Conservation (phyloP, 1,140 invertebrate species). For the Belonocnema kinseyi region DNA sequence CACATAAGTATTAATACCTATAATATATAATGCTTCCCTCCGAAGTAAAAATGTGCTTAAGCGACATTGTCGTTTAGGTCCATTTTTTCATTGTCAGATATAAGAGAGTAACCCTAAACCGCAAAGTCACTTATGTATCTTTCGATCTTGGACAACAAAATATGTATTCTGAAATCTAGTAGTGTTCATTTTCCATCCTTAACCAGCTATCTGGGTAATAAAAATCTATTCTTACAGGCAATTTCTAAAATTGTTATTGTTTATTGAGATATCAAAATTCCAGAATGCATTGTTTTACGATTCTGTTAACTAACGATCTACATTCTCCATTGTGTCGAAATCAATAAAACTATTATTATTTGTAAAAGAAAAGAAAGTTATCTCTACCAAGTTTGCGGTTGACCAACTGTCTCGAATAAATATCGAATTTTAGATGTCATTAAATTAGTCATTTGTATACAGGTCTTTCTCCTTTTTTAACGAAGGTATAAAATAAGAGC, state of each 20-base stretch:
- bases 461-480: neutral
- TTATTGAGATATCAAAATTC: neutral
- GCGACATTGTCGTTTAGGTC: too few relatives aligned
- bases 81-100: too few relatives aligned
- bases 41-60: too few relatives aligned
- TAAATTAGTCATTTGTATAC: neutral
- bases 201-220: too few relatives aligned
- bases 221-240: neutral
- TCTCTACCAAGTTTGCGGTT: neutral
- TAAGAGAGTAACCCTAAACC: too few relatives aligned
- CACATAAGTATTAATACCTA: too few relatives aligned
- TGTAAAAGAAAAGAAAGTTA: conserved; percentile 9
- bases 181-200: neutral
- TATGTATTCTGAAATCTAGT: too few relatives aligned
- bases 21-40: too few relatives aligned
- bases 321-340: neutral
- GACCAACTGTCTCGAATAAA: neutral
- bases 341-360: conserved; percentile 5
- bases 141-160: too few relatives aligned
- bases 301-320: neutral
- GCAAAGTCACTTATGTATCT: too few relatives aligned
- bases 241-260: neutral
- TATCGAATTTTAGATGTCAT: neutral
- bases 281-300: neutral
- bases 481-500: neutral